Evolutionary conservation across 2,113 vertebrate species (phyloP).

Genomic region (Tupaia tana): DNA sequence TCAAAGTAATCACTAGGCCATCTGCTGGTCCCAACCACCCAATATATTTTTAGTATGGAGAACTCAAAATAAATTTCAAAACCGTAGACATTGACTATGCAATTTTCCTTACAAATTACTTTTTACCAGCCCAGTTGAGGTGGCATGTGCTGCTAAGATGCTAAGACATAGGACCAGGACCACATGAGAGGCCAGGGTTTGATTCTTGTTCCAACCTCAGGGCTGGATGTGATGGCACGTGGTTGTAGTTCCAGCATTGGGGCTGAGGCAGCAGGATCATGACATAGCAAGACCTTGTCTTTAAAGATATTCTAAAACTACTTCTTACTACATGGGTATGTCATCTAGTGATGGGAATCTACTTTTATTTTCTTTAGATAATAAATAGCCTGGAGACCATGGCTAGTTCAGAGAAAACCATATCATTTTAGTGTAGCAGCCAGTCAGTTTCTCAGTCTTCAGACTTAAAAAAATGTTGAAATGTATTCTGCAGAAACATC

Average conservation of each 20-base stretch:
- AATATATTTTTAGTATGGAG: not conserved
- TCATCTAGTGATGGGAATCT: not conserved
- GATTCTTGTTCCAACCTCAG: no score
- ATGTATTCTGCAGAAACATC: slow-evolving; percentile 14
- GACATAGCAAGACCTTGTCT: no score
- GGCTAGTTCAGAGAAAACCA: not conserved
- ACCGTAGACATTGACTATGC: not conserved
- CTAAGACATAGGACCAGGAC: no score
- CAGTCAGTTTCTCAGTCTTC: not conserved
- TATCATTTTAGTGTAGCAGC: not conserved
- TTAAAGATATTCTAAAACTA: not conserved
- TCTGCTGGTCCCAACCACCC: no score
- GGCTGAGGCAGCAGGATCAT: no score
- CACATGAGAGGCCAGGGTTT: no score
- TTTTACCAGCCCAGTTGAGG: not conserved
- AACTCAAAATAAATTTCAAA: not conserved
- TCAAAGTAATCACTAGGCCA: no score
- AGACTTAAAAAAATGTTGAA: not conserved
- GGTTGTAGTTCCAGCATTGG: no score
- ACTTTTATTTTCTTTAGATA: not conserved
- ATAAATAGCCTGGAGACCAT: not conserved
- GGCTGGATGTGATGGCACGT: no score
- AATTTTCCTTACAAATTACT: slow-evolving; percentile 3
- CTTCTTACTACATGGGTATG: not conserved
- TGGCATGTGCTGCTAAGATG: no score